These are phyloP conservation scores for Pituophis catenifer DNA, from an alignment of 2,113 vertebrate genomes.

Conservation along the genomic window DNA sequence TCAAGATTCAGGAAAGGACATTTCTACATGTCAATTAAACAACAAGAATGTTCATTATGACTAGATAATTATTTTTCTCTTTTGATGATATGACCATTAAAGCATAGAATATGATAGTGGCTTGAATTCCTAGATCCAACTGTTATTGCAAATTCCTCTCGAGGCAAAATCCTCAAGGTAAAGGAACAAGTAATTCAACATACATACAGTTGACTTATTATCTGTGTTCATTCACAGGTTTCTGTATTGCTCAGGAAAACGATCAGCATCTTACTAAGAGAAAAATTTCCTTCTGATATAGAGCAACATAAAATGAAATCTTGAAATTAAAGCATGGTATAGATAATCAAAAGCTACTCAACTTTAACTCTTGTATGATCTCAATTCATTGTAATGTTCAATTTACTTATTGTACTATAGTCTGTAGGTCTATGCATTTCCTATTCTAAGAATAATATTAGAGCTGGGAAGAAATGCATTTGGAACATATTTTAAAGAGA, in stretches of 20 bases:
- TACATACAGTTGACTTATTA: not conserved
- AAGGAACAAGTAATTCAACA: not conserved
- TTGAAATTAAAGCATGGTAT: not conserved
- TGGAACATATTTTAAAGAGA: not conserved
- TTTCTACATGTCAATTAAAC: constrained; percentile 20
- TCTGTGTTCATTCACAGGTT: not conserved
- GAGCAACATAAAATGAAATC: not conserved
- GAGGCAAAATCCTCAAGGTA: not conserved
- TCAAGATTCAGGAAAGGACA: constrained; percentile 17
- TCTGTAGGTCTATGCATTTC: not conserved
- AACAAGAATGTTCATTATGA: not conserved
- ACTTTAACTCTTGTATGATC: not conserved
- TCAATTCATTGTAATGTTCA: not conserved
- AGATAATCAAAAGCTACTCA: not conserved
- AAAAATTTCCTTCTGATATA: not conserved
- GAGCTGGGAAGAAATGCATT: not conserved
- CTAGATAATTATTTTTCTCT: constrained; percentile 19
- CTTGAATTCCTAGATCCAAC: not conserved
- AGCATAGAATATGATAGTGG: not conserved
- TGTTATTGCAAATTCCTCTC: not conserved
- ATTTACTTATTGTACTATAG: not conserved
- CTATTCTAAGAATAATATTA: not conserved
- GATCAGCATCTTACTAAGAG: too few species aligned
- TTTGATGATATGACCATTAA: not conserved
- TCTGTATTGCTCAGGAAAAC: not conserved